These are phyloP conservation scores for Pachypanchax playfairii DNA, from an alignment of 2,113 vertebrate genomes.

Conservation along the genomic window DNA sequence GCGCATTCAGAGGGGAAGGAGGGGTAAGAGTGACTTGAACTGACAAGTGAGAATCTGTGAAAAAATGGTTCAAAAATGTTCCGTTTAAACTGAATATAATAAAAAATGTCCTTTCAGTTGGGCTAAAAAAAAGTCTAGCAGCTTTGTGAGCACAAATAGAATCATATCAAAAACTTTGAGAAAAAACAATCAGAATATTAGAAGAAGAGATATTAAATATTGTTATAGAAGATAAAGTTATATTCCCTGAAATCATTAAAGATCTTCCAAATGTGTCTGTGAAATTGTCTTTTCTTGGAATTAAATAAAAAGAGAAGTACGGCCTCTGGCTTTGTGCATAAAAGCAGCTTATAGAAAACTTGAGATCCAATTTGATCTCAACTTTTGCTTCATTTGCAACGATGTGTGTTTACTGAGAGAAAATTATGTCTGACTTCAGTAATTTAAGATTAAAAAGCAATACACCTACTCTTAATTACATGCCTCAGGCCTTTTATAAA, in stretches of 20 bases:
- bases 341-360: not conserved
- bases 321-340: not conserved
- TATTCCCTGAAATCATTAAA: not conserved
- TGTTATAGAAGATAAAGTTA: not conserved
- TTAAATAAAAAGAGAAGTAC: not conserved
- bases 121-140: too few relatives aligned
- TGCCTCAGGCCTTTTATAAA: not conserved
- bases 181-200: not conserved
- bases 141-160: too few relatives aligned
- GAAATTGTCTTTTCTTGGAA: not conserved
- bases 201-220: not conserved
- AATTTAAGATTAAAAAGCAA: not conserved
- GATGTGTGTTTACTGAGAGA: conserved; percentile 2
- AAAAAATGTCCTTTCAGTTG: too few relatives aligned
- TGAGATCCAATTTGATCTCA: not conserved
- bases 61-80: too few relatives aligned
- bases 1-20: too few relatives aligned
- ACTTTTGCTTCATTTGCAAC: not conserved
- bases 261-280: not conserved
- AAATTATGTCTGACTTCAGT: conserved; percentile 7
- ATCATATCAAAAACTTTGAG: not conserved
- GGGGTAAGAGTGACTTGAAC: too few relatives aligned
- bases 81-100: too few relatives aligned
- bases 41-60: too few relatives aligned
- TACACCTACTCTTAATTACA: not conserved